phyloP scores from a whole-genome alignment of 2,113 vertebrate species.

The Girardinichthys multiradiatus region DNA sequence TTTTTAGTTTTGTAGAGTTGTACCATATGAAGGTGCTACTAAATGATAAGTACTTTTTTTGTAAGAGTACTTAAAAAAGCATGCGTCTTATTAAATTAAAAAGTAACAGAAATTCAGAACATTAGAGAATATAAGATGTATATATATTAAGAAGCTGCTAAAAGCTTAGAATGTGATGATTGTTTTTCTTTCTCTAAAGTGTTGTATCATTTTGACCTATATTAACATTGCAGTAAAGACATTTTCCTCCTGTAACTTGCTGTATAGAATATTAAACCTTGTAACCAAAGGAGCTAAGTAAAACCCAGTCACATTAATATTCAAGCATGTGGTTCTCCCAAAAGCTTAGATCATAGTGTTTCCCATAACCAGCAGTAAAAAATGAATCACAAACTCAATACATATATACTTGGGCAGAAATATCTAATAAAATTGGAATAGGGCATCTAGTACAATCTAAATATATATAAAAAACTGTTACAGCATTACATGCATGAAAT shows the following conservation, averaged over 20 bases:
- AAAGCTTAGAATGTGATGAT: not conserved
- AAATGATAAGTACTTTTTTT: not conserved
- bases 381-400: not conserved
- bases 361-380: not conserved
- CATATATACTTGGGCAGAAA: too few relatives aligned
- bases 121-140: not conserved
- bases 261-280: too few relatives aligned
- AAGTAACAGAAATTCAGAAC: too few relatives aligned
- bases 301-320: too few relatives aligned
- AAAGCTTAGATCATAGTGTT: not conserved
- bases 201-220: not conserved
- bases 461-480: too few relatives aligned
- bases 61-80: not conserved
- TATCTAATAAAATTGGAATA: too few relatives aligned
- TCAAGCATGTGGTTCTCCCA: too few relatives aligned
- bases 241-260: not conserved
- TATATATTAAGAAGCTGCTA: not conserved
- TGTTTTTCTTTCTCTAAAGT: not conserved
- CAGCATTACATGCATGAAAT: not conserved
- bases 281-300: too few relatives aligned
- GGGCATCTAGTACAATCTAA: too few relatives aligned
- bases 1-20: not conserved
- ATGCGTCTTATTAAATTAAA: not conserved
- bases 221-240: not conserved
- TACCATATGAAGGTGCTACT: conserved; percentile 52